A percentile compares a stretch with the other conserved stretches of the same genome.
phyloP scores from a whole-genome alignment of 2,888 invertebrate species.

The Metalampra italica region DNA sequence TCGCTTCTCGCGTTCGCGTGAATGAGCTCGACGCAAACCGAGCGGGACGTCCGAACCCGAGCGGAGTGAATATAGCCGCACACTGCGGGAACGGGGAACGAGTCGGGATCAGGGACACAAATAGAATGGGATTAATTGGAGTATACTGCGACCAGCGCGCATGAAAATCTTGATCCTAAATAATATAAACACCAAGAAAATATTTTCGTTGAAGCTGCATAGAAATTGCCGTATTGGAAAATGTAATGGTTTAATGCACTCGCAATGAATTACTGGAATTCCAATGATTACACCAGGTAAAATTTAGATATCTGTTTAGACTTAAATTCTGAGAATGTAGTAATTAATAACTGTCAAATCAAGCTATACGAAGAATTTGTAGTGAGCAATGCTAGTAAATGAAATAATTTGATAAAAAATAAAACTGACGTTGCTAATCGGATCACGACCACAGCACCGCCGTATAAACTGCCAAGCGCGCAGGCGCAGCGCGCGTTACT shows the following conservation, averaged over 20 bases:
- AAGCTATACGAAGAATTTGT: conserved; percentile 39
- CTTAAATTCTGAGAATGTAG: too few species aligned
- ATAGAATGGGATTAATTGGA: conserved; percentile 64
- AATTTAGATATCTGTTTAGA: conserved; percentile 2
- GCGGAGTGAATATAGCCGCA: conserved; percentile 52
- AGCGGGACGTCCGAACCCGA: conserved; percentile 38
- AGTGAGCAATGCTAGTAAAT: conserved; percentile 8
- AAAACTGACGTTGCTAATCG: conserved; percentile 77
- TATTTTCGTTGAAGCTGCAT: conserved; percentile 12
- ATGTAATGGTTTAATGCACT: conserved; percentile 34
- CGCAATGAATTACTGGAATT: conserved; percentile 34
- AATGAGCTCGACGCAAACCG: conserved; percentile 55
- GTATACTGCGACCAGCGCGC: conserved; percentile 48
- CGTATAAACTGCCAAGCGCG: conserved; percentile 76
- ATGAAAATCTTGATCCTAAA: conserved; percentile 35
- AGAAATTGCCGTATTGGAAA: conserved; percentile 18
- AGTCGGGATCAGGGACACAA: conserved; percentile 61
- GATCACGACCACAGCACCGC: conserved; percentile 76
- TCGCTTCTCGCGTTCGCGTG: too few species aligned
- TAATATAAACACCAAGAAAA: conserved; percentile 2
- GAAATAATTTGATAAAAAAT: conserved; percentile 34
- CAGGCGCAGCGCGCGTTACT: conserved; percentile 75
- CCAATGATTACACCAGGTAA: conserved; percentile 19
- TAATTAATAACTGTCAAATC: conserved; percentile 33
- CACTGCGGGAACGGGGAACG: conserved; percentile 39